These are phyloP conservation scores for Neopelma chrysocephalum DNA, from an alignment of 2,797 vertebrate species.

Conservation along the genomic window DNA sequence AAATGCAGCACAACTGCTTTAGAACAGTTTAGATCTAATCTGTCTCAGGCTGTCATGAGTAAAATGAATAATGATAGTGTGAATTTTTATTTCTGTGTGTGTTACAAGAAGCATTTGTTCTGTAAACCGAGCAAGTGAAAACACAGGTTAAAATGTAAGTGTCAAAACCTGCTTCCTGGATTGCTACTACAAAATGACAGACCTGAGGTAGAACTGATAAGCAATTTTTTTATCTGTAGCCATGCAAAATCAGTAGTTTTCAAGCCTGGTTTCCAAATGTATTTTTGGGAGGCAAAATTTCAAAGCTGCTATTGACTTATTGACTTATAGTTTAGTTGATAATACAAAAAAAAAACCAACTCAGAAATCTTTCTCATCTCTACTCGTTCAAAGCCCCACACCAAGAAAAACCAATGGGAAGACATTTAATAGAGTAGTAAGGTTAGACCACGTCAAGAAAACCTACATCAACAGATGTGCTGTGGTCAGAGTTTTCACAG, in stretches of 20 bases:
- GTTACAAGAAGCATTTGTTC: background rate
- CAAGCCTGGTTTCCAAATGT: background rate
- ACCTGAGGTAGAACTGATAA: background rate
- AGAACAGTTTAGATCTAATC: background rate
- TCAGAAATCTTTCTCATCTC: background rate
- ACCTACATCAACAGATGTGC: background rate
- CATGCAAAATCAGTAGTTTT: background rate
- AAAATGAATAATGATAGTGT: background rate
- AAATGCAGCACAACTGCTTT: background rate
- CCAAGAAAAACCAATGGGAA: background rate
- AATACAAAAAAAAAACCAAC: background rate
- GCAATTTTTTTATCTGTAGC: background rate
- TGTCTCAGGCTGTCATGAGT: background rate
- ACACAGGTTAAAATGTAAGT: background rate
- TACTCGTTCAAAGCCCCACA: background rate
- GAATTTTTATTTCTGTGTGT: background rate
- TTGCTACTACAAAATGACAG: background rate
- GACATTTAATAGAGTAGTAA: background rate
- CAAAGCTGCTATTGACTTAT: background rate
- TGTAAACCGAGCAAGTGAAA: constrained; percentile 8
- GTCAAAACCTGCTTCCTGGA: background rate
- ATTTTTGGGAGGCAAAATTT: background rate
- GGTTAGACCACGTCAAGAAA: background rate
- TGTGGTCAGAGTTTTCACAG: background rate
- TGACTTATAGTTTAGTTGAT: background rate